These are phyloP conservation scores for Acrocephalus kingi DNA, from an alignment of 2,113 vertebrate species.

Conservation along the genomic window DNA sequence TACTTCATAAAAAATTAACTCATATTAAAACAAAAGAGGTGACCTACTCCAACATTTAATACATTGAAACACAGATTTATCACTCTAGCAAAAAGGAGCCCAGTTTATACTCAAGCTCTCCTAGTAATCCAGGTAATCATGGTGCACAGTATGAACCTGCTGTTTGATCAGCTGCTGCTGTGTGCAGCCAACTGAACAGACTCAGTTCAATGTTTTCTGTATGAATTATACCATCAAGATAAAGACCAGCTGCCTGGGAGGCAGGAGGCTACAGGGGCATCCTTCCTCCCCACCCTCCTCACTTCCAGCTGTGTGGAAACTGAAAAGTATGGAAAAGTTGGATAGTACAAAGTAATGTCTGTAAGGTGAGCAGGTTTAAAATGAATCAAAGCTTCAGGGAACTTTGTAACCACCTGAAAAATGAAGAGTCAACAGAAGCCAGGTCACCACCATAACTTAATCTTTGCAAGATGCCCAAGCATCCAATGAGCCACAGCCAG, in stretches of 20 bases:
- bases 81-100: slow-evolving; percentile 25
- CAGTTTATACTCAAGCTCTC: slow-evolving; percentile 19
- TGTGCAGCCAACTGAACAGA: background rate
- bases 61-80: background rate
- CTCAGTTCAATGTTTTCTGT: background rate
- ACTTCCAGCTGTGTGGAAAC: background rate
- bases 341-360: background rate
- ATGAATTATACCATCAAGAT: background rate
- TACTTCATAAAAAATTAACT: background rate
- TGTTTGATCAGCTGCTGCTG: slow-evolving; percentile 67
- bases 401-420: background rate
- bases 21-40: slow-evolving; percentile 3
- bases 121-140: slow-evolving; percentile 40
- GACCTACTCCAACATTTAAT: background rate
- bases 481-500: background rate
- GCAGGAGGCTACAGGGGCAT: background rate
- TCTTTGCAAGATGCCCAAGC: background rate
- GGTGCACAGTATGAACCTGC: slow-evolving; percentile 12
- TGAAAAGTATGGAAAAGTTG: background rate
- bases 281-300: background rate
- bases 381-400: background rate
- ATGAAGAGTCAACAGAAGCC: background rate
- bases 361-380: background rate
- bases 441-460: background rate
- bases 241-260: slow-evolving; percentile 21